Evolutionary conservation across 2,797 vertebrate genomes (phyloP).

Genomic region (Eulemur rubriventer): DNA sequence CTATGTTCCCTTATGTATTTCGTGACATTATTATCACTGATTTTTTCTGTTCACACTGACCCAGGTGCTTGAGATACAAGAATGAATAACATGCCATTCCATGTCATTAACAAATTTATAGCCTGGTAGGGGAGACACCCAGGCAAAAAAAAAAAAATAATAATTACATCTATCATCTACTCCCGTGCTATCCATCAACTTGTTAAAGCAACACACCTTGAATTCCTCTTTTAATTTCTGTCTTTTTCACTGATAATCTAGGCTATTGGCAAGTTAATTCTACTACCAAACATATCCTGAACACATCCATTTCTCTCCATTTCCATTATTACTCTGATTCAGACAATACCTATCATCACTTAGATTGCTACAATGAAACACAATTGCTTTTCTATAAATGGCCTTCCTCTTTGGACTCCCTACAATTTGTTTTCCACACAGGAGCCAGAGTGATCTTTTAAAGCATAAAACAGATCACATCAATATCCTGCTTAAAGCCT

Average conservation of each 20-base stretch:
- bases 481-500: neutral
- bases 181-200: neutral
- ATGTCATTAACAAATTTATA: neutral
- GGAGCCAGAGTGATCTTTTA: conserved; percentile 5
- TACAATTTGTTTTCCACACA: neutral
- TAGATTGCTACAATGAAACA: neutral
- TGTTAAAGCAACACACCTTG: neutral
- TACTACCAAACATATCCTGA: neutral
- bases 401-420: neutral
- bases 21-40: neutral
- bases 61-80: neutral
- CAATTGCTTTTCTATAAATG: neutral
- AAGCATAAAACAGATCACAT: neutral
- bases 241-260: neutral
- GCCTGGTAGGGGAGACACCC: neutral
- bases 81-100: neutral
- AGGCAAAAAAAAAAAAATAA: conserved; percentile 7
- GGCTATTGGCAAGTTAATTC: neutral
- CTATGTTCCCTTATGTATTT: neutral
- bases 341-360: neutral
- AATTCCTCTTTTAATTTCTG: neutral
- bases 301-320: neutral
- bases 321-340: neutral
- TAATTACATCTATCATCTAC: neutral
- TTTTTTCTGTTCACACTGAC: neutral